Base-by-base conservation (phyloP, 2,888 invertebrate species). In the Drosophila yooni region DNA sequence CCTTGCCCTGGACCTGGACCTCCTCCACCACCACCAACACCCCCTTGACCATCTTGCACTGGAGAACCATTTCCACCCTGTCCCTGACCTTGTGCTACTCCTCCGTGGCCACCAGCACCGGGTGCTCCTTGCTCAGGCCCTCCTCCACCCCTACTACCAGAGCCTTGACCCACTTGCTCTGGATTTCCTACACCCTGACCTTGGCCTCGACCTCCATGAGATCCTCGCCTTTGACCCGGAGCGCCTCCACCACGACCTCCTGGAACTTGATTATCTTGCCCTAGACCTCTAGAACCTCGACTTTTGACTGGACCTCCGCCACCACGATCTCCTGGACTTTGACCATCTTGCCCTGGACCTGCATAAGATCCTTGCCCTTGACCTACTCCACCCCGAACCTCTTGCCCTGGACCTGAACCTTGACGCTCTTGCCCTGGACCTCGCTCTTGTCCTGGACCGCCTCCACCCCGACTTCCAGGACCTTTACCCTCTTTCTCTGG, bases 111-210 rank as follows among this genome's bases (percentile, higher is more conserved):
- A 21, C 21, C 21, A 21, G 21, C 21, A 21, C 21, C 21, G 21
- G 21, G 21, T 1, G 21, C 21, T 21, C 21, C 21, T 21, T 21
- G 21, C 21, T 1, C 21, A 21, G 21, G 21, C 21, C 21, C 21
- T 21, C 21, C 21, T 21, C 21, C 21, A 21, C 21, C 21, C 21
- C 21, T 21, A 21, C 21, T 21, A 21, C 43, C 43, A 4, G 8
- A 0, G 0, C 43, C 13, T 6, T 25, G 25, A 15, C 46, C 46
- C 2, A 25, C 6, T 13, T 48, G 15, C 1, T 15, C 48, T 48
- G 13, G 27, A 48, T 10, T n/a, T 43, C 40, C 29, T 8, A 7
- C 50, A 29, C 61, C 65, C 18, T n/a, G 38, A 4, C 65, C 65
- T 21, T 46, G 25, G 2, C 11, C 33, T 3, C 31, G 29, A 15